Conservation (phyloP, 2,797 vertebrate genomes). For the Lophotriccus pileatus region DNA sequence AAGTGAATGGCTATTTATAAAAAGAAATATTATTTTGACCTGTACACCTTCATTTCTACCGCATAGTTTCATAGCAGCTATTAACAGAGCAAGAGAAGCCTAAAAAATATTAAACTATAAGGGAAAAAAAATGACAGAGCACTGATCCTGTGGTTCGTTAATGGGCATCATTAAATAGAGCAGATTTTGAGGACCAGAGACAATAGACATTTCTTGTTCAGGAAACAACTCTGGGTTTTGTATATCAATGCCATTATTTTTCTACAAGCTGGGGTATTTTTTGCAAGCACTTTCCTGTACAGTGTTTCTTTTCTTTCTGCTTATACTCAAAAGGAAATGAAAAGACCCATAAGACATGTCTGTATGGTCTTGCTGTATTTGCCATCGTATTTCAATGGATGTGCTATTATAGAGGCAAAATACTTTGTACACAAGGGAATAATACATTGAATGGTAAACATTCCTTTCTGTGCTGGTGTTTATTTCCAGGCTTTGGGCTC, state of each 20-base stretch:
- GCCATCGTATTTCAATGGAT: constrained; percentile 27
- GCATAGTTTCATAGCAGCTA: constrained; percentile 15
- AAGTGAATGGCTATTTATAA: constrained; percentile 66
- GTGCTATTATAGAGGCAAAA: constrained; percentile 53
- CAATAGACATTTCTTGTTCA: constrained; percentile 27
- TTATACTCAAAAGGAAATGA: constrained; percentile 39
- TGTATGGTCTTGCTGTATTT: constrained; percentile 48
- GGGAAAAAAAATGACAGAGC: constrained; percentile 19
- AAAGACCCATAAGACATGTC: not conserved
- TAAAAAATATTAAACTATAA: not conserved
- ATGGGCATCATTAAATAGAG: not conserved
- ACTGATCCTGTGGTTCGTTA: constrained; percentile 27
- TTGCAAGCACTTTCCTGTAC: constrained; percentile 67
- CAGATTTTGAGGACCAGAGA: constrained; percentile 29
- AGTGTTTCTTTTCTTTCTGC: constrained; percentile 56
- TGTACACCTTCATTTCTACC: constrained; percentile 30
- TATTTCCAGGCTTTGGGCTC: not conserved
- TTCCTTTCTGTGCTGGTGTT: constrained; percentile 10
- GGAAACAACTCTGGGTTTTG: constrained; percentile 30
- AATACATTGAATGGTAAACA: constrained; percentile 57
- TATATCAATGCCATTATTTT: constrained; percentile 53
- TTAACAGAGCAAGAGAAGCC: constrained; percentile 27
- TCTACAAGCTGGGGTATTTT: constrained; percentile 39
- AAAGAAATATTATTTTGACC: constrained; percentile 48
- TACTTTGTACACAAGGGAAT: constrained; percentile 63